Conservation (phyloP, 1,140 invertebrate species). For the Zaprionus tsacasi region DNA sequence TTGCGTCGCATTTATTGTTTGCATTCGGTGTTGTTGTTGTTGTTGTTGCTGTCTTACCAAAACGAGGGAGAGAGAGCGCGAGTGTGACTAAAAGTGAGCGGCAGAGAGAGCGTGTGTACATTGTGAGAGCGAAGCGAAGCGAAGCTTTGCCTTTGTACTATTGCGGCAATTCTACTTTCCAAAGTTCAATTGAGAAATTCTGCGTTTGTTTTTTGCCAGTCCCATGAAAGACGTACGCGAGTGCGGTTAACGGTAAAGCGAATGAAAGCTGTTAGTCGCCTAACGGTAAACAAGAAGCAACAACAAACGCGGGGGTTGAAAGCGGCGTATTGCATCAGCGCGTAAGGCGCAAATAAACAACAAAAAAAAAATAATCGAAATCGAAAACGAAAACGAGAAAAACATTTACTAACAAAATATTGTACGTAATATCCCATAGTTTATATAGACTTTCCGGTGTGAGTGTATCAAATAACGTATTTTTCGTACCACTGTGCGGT, state of each 20-base stretch:
- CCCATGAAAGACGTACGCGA: conserved; percentile 64
- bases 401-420: conserved; percentile 7
- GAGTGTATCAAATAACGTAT: no score
- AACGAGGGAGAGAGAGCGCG: conserved; percentile 15
- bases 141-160: conserved; percentile 28
- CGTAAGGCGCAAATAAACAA: conserved; percentile 30
- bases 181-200: conserved; percentile 68
- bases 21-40: conserved; percentile 28
- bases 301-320: conserved; percentile 39
- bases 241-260: conserved; percentile 59
- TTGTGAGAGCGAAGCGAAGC: conserved; percentile 29
- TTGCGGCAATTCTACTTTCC: conserved; percentile 46
- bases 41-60: conserved; percentile 36
- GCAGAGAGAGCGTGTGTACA: conserved; percentile 10
- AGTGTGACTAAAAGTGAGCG: neutral
- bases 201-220: conserved; percentile 66
- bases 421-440: neutral
- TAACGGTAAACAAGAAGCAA: conserved; percentile 36
- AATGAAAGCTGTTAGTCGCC: neutral
- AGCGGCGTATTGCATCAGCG: conserved; percentile 36
- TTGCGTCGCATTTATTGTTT: conserved; percentile 66
- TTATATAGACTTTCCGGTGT: no score
- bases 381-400: conserved; percentile 5
- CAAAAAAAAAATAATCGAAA: neutral
- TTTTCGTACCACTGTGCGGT: neutral